These are phyloP conservation scores for Drosophila leonis DNA, from an alignment of 2,888 invertebrate species.

Conservation along the genomic window DNA sequence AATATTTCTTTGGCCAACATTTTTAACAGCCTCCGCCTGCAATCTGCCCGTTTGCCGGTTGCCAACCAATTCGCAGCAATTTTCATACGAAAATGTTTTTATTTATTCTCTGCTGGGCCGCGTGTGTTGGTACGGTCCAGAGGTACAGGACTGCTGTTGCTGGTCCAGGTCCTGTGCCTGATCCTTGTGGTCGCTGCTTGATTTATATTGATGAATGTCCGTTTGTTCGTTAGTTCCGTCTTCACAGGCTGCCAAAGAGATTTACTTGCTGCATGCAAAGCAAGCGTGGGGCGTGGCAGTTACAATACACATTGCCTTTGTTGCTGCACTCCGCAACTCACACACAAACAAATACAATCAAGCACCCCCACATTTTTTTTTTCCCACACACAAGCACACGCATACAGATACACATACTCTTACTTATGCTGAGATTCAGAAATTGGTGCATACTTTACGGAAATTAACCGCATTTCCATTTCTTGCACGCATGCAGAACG, in stretches of 20 bases:
- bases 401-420: constrained; percentile 41
- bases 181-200: constrained; percentile 81
- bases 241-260: constrained; percentile 78
- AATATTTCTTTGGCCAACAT: constrained; percentile 79
- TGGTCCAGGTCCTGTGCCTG: constrained; percentile 49
- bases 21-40: constrained; percentile 58
- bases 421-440: constrained; percentile 73
- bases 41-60: constrained; percentile 34
- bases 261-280: constrained; percentile 64
- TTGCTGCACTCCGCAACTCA: constrained; percentile 43
- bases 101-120: constrained; percentile 61
- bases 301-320: constrained; percentile 67
- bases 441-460: constrained; percentile 84
- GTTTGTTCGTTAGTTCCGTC: constrained; percentile 80
- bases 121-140: constrained; percentile 6
- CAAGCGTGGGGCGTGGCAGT: constrained; percentile 43
- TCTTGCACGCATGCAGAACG: constrained; percentile 78
- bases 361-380: constrained; percentile 5
- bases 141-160: constrained; percentile 8
- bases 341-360: constrained; percentile 15
- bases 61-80: constrained; percentile 64
- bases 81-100: constrained; percentile 74
- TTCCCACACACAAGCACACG: constrained; percentile 38
- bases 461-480: constrained; percentile 84
- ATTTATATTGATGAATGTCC: constrained; percentile 84